Percentiles rank a stretch among this genome's conserved stretches.
These are phyloP conservation scores for Macroteleia sp. DNA, from an alignment of 2,888 invertebrate species.

Conservation along the genomic window DNA sequence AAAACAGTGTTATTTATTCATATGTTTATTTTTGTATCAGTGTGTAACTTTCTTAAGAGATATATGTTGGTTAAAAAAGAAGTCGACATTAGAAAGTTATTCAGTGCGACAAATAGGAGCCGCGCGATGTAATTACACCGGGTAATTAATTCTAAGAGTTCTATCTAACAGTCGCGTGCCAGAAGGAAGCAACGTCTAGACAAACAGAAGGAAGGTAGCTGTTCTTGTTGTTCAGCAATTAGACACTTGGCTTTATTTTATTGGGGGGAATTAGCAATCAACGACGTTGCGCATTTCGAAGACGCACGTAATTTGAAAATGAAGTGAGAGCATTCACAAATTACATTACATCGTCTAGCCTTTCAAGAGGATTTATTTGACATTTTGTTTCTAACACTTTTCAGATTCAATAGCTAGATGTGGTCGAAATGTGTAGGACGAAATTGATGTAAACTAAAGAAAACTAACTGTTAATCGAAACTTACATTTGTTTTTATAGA, in stretches of 20 bases:
- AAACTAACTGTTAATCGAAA: too few relatives aligned
- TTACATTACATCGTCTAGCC: slow-evolving; percentile 33
- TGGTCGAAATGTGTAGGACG: too few relatives aligned
- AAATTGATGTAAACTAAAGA: too few relatives aligned
- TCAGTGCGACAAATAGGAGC: slow-evolving; percentile 22
- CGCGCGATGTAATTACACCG: slow-evolving; percentile 44
- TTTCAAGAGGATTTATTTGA: slow-evolving; percentile 32
- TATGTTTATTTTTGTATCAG: background rate
- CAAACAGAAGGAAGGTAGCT: slow-evolving; percentile 47
- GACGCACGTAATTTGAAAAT: slow-evolving; percentile 50
- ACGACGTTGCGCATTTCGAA: slow-evolving; percentile 39
- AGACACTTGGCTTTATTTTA: slow-evolving; percentile 65
- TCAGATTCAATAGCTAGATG: too few relatives aligned
- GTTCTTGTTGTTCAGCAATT: slow-evolving; percentile 66
- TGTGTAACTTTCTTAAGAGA: background rate
- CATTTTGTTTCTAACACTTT: too few relatives aligned
- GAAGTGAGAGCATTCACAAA: slow-evolving; percentile 45
- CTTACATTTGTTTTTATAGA: too few relatives aligned
- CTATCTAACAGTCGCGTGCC: slow-evolving; percentile 66
- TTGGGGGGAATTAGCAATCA: slow-evolving; percentile 63
- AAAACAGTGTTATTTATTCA: slow-evolving; percentile 28
- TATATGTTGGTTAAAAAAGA: slow-evolving; percentile 11
- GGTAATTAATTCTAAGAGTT: slow-evolving; percentile 74
- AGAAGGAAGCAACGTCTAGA: slow-evolving; percentile 50
- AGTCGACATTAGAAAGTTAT: slow-evolving; percentile 25